Percentiles rank a stretch among this genome's conserved stretches.
Evolutionary conservation across 1,140 invertebrate species (phyloP).

Genomic region (Diorhabda carinulata): DNA sequence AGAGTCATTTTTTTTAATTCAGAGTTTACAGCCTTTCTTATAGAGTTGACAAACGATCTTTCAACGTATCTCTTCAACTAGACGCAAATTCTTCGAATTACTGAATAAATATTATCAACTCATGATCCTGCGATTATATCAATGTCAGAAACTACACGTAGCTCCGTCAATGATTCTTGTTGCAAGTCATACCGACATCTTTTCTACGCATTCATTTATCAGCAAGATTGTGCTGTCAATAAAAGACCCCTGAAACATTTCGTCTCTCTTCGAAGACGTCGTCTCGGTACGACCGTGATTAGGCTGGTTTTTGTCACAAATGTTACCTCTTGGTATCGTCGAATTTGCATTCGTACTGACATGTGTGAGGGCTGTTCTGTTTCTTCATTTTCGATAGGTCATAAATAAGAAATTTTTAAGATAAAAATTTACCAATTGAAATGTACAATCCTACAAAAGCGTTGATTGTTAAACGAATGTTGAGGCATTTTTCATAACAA

Average conservation of each 20-base stretch:
- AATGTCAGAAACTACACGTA: constrained; percentile 3
- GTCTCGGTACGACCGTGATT: constrained; percentile 24
- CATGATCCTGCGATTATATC: background rate
- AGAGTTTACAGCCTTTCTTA: background rate
- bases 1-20: no score
- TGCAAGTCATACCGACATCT: constrained; percentile 29
- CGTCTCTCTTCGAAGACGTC: constrained; percentile 15
- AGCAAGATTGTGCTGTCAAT: constrained; percentile 34
- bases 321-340: constrained; percentile 24
- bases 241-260: constrained; percentile 22
- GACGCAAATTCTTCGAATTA: background rate
- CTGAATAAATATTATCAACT: background rate
- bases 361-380: no score
- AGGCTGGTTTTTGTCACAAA: constrained; percentile 35
- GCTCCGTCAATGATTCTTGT: constrained; percentile 8
- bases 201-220: constrained; percentile 27
- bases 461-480: no score
- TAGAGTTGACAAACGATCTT: background rate
- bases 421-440: no score
- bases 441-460: no score
- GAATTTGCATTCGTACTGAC: constrained; percentile 5
- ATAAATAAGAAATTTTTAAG: no score
- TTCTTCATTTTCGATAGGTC: no score
- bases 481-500: no score
- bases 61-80: background rate